Percentiles rank a stretch among this genome's conserved stretches.
Evolutionary conservation across 2,113 vertebrate genomes (phyloP).

Genomic region (Siphamia tubifer): DNA sequence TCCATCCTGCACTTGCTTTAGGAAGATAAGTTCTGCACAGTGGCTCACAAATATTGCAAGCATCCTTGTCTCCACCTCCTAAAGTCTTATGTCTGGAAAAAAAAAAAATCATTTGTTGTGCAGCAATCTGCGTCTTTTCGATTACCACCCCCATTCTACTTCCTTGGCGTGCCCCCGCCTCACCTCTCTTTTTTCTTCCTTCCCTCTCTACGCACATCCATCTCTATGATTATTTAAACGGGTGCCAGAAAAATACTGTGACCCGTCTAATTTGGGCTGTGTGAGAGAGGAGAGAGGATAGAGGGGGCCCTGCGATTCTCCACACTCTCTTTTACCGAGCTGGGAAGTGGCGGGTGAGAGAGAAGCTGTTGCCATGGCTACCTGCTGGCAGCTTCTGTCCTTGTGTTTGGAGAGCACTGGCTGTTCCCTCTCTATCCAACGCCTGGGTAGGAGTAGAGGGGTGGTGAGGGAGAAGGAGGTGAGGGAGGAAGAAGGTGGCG

Average conservation of each 20-base stretch:
- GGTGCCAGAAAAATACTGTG: constrained; percentile 86
- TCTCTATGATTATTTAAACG: constrained; percentile 84
- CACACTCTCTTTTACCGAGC: constrained; percentile 80
- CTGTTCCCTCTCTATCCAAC: constrained; percentile 85
- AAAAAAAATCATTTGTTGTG: constrained; percentile 66
- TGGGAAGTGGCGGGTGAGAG: constrained; percentile 87
- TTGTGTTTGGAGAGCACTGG: constrained; percentile 83
- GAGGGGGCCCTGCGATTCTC: constrained; percentile 84
- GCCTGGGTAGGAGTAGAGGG: constrained; percentile 75
- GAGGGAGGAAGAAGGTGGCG: constrained; percentile 33
- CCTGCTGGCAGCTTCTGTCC: constrained; percentile 89
- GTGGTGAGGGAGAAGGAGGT: constrained; percentile 61
- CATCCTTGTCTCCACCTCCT: constrained; percentile 63
- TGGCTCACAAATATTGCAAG: constrained; percentile 50
- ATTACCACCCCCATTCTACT: constrained; percentile 70
- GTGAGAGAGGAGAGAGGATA: constrained; percentile 80
- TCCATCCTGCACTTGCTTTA: constrained; percentile 35
- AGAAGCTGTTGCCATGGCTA: constrained; percentile 90
- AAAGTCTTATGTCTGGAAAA: constrained; percentile 49
- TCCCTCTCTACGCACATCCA: constrained; percentile 72
- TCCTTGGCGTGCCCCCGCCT: constrained; percentile 64
- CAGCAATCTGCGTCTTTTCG: constrained; percentile 67
- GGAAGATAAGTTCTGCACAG: constrained; percentile 55
- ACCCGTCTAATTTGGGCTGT: constrained; percentile 90
- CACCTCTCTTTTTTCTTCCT: constrained; percentile 70